Evolutionary conservation across 2,888 invertebrate species (phyloP), one percentile per base, ranked within the genome.

Genomic region (Synergus laeviventris): DNA sequence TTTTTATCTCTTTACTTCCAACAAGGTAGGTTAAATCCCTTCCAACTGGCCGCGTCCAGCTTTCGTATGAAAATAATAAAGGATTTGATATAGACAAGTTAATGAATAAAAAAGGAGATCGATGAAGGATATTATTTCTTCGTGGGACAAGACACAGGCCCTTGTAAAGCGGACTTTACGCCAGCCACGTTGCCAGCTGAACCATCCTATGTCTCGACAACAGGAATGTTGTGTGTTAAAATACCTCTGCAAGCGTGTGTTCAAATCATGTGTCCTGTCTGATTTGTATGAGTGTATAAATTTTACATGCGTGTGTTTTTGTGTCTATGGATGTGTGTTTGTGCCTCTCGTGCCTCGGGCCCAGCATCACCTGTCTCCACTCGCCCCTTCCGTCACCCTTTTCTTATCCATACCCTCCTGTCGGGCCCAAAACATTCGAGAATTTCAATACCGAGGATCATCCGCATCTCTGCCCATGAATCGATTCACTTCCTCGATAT

Each of bases 181-280:
- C 85, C 83, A 83, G 86, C 89, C 87, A 88, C 87, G 90, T 89
- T 89, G 88, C 89, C 88, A 87, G 89, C 86, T 87, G 87, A 88
- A 87, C 83, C 84, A 86, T 87, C 88, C 86, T 78, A 85, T 81
- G 86, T 85, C 86, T 86, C 89, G 87, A 88, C 89, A 88, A 88
- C 87, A 89, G 88, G 89, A 90, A 90, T 90, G 89, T 89, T 86
- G 88, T 88, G 89, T 87, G 90, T 90, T 90, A 89, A 90, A 89
- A 90, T 89, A 86, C 89, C 87, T 87, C 81, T 83, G 84, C 86
- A 83, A 78, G 80, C 83, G 81, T 83, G 82, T 82, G 79, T 36
- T 81, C 62, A 75, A 78, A 78, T 76, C 49, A 59, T 39, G 77
- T 75, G 77, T 74, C 76, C 70, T 70, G 74, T 62, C 76, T 78